phyloP scores from a whole-genome alignment of 1,140 invertebrate species.

The Elymnias hypermnestra region DNA sequence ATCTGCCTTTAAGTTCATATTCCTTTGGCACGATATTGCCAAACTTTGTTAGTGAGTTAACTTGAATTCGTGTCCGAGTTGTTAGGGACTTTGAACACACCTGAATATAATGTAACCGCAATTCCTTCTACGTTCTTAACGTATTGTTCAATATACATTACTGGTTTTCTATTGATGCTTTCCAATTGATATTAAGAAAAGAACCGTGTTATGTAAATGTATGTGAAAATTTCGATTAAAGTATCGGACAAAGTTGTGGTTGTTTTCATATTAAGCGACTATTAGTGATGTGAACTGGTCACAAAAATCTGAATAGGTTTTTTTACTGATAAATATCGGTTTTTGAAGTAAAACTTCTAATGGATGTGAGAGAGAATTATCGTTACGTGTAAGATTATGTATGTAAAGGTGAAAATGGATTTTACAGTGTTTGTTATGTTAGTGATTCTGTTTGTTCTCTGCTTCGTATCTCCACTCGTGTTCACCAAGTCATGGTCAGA shows the following conservation, averaged over 20 bases:
- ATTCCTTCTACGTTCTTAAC: background rate
- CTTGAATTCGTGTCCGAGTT: conserved; percentile 48
- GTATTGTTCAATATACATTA: conserved; percentile 11
- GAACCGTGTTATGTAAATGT: background rate
- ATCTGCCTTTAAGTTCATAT: conserved; percentile 11
- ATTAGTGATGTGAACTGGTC: too few relatives aligned
- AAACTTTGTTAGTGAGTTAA: conserved; percentile 29
- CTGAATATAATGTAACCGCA: conserved; percentile 20
- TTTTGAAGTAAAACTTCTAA: too few relatives aligned
- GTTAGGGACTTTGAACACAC: conserved; percentile 38
- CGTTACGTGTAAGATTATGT: too few relatives aligned
- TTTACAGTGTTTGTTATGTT: too few relatives aligned
- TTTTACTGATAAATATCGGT: too few relatives aligned
- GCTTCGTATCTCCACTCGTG: too few relatives aligned
- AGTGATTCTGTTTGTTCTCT: too few relatives aligned
- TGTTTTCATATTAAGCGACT: conserved; percentile 21
- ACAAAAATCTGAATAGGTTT: too few relatives aligned
- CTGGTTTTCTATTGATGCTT: background rate
- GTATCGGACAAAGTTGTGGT: conserved; percentile 13
- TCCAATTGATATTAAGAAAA: background rate
- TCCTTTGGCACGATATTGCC: background rate
- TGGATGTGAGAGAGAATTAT: too few relatives aligned
- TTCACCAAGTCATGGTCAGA: too few relatives aligned
- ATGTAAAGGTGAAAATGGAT: too few relatives aligned
- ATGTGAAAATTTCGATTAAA: background rate